Evolutionary conservation across 53 echinoderm and acorn worm genomes (phyloP).

Genomic region (Astropecten irregularis): DNA sequence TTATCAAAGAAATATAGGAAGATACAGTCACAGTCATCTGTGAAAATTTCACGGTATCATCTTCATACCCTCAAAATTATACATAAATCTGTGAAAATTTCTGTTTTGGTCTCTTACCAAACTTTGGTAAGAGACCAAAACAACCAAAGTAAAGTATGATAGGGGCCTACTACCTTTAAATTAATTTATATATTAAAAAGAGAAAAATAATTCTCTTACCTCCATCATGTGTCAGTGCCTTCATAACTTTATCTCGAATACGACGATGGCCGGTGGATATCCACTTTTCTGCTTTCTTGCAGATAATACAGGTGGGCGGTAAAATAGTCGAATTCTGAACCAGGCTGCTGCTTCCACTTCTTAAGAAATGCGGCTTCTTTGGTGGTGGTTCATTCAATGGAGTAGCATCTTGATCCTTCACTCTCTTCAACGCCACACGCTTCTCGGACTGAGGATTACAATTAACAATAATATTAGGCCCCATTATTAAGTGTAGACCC

Average conservation of each 20-base stretch:
- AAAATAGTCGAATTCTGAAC: neutral
- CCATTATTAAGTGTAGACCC: too few relatives aligned
- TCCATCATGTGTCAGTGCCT: constrained; percentile 2
- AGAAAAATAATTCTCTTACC: neutral
- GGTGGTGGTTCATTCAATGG: neutral
- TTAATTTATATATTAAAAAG: neutral
- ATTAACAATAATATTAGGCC: too few relatives aligned
- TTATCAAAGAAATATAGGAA: too few relatives aligned
- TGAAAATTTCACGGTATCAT: too few relatives aligned
- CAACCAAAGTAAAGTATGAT: too few relatives aligned
- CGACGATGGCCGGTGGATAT: neutral
- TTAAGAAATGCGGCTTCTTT: neutral
- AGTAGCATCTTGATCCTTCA: neutral
- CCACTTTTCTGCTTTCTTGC: constrained; percentile 8
- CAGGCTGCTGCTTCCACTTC: neutral
- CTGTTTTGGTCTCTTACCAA: too few relatives aligned
- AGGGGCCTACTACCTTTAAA: too few relatives aligned
- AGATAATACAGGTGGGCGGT: neutral
- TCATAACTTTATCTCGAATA: neutral
- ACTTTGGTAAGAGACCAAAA: too few relatives aligned
- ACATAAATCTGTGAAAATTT: too few relatives aligned
- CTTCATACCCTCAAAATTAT: too few relatives aligned
- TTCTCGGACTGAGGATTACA: neutral
- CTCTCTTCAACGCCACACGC: neutral
- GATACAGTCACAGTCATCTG: too few relatives aligned